Evolutionary conservation across 2,888 invertebrate genomes (phyloP).

Genomic region (Deroplatys truncata): DNA sequence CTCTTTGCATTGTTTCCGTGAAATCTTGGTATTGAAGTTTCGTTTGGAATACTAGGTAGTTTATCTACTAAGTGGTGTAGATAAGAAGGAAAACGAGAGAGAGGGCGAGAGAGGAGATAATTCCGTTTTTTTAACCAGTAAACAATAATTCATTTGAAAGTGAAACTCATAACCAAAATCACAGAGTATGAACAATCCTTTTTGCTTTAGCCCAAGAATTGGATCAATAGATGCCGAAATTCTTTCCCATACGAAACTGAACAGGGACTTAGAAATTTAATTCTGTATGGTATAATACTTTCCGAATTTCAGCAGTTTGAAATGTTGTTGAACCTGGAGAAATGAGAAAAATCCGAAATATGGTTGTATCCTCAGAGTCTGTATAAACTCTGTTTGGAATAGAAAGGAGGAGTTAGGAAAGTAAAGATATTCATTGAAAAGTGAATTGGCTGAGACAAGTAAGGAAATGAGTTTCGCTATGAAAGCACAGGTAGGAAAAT

Average conservation of each 20-base stretch:
- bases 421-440: constrained; percentile 28
- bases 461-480: not conserved
- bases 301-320: not conserved
- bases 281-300: too few species aligned
- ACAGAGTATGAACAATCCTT: too few species aligned
- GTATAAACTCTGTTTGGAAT: not conserved
- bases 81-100: too few species aligned
- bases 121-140: too few species aligned
- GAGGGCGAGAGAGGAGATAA: too few species aligned
- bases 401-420: not conserved
- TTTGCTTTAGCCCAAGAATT: not conserved
- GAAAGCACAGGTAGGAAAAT: not conserved
- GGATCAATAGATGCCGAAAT: not conserved
- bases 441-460: constrained; percentile 27
- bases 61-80: too few species aligned
- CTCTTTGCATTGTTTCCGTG: too few species aligned
- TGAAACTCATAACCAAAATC: too few species aligned
- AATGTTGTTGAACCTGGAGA: not conserved
- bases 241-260: not conserved
- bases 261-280: not conserved
- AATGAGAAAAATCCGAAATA: not conserved
- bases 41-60: too few species aligned
- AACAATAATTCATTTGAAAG: too few species aligned
- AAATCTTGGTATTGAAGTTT: too few species aligned
- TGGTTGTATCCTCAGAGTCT: not conserved